A percentile compares a stretch with the other conserved stretches of the same genome.
Conservation (phyloP, 2,888 invertebrate species). For the Pantelozetes paolii region DNA sequence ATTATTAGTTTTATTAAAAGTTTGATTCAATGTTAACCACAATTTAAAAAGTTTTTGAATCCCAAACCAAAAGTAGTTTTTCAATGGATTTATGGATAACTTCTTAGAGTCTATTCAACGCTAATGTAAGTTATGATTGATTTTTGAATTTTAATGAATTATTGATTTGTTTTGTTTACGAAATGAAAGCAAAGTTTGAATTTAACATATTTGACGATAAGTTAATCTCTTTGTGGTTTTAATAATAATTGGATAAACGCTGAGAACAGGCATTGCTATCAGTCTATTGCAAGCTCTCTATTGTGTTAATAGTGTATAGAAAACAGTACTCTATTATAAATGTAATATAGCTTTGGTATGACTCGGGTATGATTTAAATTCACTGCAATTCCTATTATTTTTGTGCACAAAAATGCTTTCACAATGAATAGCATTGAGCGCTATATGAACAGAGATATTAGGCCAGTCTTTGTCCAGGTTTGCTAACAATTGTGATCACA, state of each 20-base stretch:
- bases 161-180: constrained; percentile 5
- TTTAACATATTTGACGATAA: constrained; percentile 29
- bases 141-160: constrained; percentile 22
- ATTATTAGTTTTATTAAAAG: no score
- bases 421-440: constrained; percentile 26
- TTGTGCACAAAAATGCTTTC: constrained; percentile 29
- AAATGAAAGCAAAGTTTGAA: constrained; percentile 12
- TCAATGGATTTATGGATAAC: neutral
- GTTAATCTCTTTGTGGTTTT: constrained; percentile 33
- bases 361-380: constrained; percentile 29
- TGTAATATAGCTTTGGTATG: constrained; percentile 26
- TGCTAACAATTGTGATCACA: constrained; percentile 28
- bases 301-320: constrained; percentile 29
- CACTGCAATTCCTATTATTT: constrained; percentile 29
- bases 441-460: constrained; percentile 33
- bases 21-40: no score
- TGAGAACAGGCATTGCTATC: constrained; percentile 13
- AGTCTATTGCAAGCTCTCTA: neutral
- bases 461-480: constrained; percentile 33
- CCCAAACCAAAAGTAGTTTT: no score
- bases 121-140: neutral
- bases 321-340: constrained; percentile 19
- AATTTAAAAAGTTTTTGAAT: no score
- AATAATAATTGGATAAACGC: constrained; percentile 27
- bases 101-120: neutral